Evolutionary conservation across 2,113 vertebrate species (phyloP), one percentile per base, ranked within the genome.

Genomic region (Octodon degus): DNA sequence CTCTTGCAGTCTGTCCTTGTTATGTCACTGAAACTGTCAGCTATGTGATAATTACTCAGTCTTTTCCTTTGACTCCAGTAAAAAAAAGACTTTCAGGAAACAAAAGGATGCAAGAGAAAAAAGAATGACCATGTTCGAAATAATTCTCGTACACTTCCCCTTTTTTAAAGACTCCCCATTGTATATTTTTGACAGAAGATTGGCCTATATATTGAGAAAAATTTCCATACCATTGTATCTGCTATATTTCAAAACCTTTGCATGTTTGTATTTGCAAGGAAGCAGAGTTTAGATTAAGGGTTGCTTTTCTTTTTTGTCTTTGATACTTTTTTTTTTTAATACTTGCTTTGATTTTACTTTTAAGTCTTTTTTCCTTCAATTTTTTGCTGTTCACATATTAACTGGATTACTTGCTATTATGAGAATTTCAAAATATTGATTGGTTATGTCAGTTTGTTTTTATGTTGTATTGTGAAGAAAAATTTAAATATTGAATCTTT

Each of bases 371-470:
- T 67, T 93, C 58, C 83, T 96, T 70, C 5, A 58, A 37, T 87
- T 93, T 92, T 47, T 7, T 88, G 4, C 68, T 7, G 60, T 94
- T 90, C 85, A 81, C 4, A 43, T 90, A 25, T 81, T 60, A 89
- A 43, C 30, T 58, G 14, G 8, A 50, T 91, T 34, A 65, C 76
- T 81, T 87, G 27, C 22, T 63, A 89, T 93, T 90, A 83, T 70
- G 32, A 82, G 58, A 53, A 3, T 79, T 92, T 94, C 80, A 84
- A 93, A 94, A 50, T 81, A 68, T 30, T 81, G 70, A 82, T 82
- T 96, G n/a, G 77, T 58, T 76, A 65, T 34, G 30, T 74, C 89
- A 37, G 87, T 91, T 92, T 91, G 43, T 92, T 97, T 94, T 84
- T 89, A 19, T 76, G 19, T 91, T 91, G 7, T 83, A 1, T 82